Evolutionary conservation across 2,888 invertebrate species (phyloP), one percentile per base, ranked within the genome.

Genomic region (Patella depressa): DNA sequence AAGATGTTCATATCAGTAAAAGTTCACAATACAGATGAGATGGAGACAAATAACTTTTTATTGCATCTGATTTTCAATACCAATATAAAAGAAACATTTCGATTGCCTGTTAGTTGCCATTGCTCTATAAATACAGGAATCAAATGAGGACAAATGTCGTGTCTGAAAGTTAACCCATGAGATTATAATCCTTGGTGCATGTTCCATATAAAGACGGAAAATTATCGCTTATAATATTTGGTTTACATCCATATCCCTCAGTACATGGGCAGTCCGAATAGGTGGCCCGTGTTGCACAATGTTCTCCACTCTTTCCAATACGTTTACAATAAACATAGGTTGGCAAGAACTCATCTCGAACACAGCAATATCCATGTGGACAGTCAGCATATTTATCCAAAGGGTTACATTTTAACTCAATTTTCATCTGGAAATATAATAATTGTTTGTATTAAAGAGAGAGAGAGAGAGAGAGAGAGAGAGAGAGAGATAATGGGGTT

Each of bases 271-370:
- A 84, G 45, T 80, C 79, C 15, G 83, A 80, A 53, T 83, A 79
- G 0, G 81, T 76, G 14, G 69, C 19, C 24, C 76, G 65, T 1
- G 81, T 82, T 45, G 80, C 78, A 75, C 84, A 84, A 69, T 75
- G 74, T 15, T 80, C 79, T 29, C 73, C 69, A 2, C 12, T 15
- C 4, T 54, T 24, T 3, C 83, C 82, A 45, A 81, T 77, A 54
- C 72, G 76, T 70, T 79, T 81, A 79, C 84, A 84, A 81, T 82
- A 84, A 53, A 83, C 80, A 45, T 78, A 81, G 19, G 78, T 71
- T 4, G 84, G 80, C 17, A 83, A 74, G 73, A 84, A 84, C 74
- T 84, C 82, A 75, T 84, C 84, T 24, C 82, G 71, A 5, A 81
- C 82, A 71, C 84, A 84, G 72, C 84, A 84, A 74, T 81, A 84